Base-by-base conservation (phyloP, 2,113 vertebrate species). In the Pontoporia blainvillei region DNA sequence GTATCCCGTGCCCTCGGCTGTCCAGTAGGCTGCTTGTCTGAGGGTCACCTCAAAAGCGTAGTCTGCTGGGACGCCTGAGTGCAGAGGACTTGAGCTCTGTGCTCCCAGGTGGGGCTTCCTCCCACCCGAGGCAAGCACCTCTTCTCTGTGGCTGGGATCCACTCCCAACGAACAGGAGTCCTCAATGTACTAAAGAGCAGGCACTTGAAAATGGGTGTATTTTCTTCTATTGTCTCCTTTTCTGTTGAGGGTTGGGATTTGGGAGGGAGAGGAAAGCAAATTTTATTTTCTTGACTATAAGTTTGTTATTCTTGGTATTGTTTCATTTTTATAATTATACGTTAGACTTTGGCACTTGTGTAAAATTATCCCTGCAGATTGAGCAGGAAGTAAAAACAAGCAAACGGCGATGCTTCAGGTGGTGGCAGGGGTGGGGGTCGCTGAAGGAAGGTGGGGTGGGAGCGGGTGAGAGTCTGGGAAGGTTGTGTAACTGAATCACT, bases 261-360 rank as follows among this genome's bases (percentile, higher is more conserved):
- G 96, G 69, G 85, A 96, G 96, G 97, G 98, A 98, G 92, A 98
- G 91, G 98, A 98, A 97, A 97, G 91, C 92, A 95, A 90, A 96
- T 93, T 98, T 98, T 97, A 96, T 97, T 98, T 95, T 73, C 97
- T 98, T 98, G 96, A 97, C 95, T 98, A 94, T 97, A 97, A 95
- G 97, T 98, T 98, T 95, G 96, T 97, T 97, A 98, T 98, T 97
- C 98, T 98, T 98, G 97, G 96, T 98, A 97, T 97, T 97, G 91
- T 96, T 98, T 95, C 98, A 98, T 97, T 98, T 98, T 98, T 98
- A 98, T 98, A 98, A 95, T 97, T 98, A 97, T 95, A 87, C 97
- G 93, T 98, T 97, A 98, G 98, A 98, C 98, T 98, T 98, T 95
- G 98, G 98, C 98, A 99, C 98, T 98, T 98, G 98, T 97, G 90